These are phyloP conservation scores for Volucella zonaria DNA, from an alignment of 2,888 invertebrate species.

Conservation along the genomic window DNA sequence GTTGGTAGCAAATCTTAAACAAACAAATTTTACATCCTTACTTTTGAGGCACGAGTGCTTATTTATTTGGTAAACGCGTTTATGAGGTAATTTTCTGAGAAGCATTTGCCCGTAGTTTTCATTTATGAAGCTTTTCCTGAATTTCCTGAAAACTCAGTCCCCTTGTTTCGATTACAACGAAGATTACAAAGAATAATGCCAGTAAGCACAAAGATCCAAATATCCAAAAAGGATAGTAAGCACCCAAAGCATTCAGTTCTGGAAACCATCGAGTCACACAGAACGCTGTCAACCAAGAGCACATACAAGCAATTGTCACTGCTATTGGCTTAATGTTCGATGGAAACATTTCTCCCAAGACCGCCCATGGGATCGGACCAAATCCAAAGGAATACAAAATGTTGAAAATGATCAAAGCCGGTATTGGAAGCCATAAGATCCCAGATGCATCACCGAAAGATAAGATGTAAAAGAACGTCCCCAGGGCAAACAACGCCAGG, in stretches of 20 bases:
- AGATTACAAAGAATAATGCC: slow-evolving; percentile 88
- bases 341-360: slow-evolving; percentile 92
- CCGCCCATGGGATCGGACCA: slow-evolving; percentile 92
- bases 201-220: slow-evolving; percentile 86
- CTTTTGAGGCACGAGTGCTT: too few species aligned
- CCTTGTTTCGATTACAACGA: slow-evolving; percentile 93
- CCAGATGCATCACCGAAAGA: slow-evolving; percentile 81
- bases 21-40: too few species aligned
- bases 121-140: slow-evolving; percentile 85
- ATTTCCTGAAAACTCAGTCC: slow-evolving; percentile 93
- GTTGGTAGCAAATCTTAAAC: too few species aligned
- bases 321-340: slow-evolving; percentile 90
- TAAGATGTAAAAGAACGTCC: slow-evolving; percentile 87
- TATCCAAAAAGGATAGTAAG: slow-evolving; percentile 88
- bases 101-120: too few species aligned
- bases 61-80: too few species aligned
- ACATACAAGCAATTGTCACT: slow-evolving; percentile 88
- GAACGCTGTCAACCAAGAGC: slow-evolving; percentile 90
- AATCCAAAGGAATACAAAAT: slow-evolving; percentile 89
- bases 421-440: slow-evolving; percentile 88
- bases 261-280: slow-evolving; percentile 89
- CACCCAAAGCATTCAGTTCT: slow-evolving; percentile 85
- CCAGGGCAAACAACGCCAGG: slow-evolving; percentile 85
- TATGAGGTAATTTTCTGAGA: too few species aligned
- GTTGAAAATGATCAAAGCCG: slow-evolving; percentile 88